Evolutionary conservation across 2,797 vertebrate genomes (phyloP).

Genomic region (Champsocephalus gunnari): DNA sequence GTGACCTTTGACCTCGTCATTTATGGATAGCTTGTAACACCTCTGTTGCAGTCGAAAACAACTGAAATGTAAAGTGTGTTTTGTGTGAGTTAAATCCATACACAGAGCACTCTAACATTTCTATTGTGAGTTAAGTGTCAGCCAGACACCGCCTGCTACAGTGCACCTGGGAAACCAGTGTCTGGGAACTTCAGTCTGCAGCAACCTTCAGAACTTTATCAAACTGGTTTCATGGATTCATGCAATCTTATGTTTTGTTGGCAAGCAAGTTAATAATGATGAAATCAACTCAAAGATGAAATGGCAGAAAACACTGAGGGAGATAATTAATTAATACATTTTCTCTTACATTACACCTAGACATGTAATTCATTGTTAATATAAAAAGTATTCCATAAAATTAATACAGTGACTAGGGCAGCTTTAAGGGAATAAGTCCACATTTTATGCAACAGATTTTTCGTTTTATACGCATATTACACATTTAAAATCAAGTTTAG

Average conservation of each 20-base stretch:
- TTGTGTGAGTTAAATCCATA: conserved; percentile 59
- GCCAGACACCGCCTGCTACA: conserved; percentile 58
- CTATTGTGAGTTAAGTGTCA: conserved; percentile 72
- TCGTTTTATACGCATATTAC: too few species aligned
- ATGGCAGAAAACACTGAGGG: not conserved
- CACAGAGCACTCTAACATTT: conserved; percentile 48
- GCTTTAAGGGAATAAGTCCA: not conserved
- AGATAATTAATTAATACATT: not conserved
- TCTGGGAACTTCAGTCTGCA: conserved; percentile 62
- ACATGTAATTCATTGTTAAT: not conserved
- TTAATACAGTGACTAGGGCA: not conserved
- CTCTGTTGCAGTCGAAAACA: conserved; percentile 45
- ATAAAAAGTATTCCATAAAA: not conserved
- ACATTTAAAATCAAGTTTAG: not conserved
- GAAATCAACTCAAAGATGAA: not conserved
- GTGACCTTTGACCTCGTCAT: conserved; percentile 60
- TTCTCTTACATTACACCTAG: not conserved
- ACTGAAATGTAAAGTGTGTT: conserved; percentile 40
- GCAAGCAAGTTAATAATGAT: not conserved
- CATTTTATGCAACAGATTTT: not conserved
- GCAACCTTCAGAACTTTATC: conserved; percentile 37
- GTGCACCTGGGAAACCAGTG: conserved; percentile 65
- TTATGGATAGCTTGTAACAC: conserved; percentile 53
- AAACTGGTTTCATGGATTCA: conserved; percentile 7
- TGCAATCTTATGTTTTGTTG: not conserved